phyloP scores from a whole-genome alignment of 2,888 invertebrate genomes.

The Microplitis manilae region DNA sequence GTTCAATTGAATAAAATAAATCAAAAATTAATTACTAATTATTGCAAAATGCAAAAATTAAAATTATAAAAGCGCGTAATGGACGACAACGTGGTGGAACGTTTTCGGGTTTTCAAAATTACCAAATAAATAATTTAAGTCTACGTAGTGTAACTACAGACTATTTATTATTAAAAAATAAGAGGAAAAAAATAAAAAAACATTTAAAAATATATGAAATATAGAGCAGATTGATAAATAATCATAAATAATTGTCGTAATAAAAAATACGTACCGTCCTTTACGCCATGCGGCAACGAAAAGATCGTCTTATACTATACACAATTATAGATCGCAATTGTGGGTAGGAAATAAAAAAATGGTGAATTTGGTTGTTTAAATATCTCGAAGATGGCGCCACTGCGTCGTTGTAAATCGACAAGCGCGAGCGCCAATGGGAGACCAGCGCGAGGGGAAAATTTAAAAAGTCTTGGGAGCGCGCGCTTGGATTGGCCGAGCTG shows the following conservation, averaged over 20 bases:
- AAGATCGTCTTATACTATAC: slow-evolving; percentile 49
- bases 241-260: neutral
- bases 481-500: neutral
- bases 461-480: neutral
- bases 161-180: neutral
- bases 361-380: no score
- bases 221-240: neutral
- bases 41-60: neutral
- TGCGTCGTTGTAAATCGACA: no score
- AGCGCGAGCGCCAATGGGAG: no score
- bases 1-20: neutral
- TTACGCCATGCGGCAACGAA: slow-evolving; percentile 56
- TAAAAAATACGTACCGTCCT: slow-evolving; percentile 54
- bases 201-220: neutral
- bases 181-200: neutral
- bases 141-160: neutral
- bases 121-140: neutral
- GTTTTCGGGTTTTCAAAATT: neutral
- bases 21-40: neutral
- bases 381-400: no score
- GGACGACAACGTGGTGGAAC: neutral
- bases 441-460: neutral
- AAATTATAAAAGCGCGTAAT: neutral
- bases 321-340: neutral
- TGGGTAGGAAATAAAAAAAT: neutral